Conservation (phyloP, 2,113 vertebrate species). For the Pteropus alecto region DNA sequence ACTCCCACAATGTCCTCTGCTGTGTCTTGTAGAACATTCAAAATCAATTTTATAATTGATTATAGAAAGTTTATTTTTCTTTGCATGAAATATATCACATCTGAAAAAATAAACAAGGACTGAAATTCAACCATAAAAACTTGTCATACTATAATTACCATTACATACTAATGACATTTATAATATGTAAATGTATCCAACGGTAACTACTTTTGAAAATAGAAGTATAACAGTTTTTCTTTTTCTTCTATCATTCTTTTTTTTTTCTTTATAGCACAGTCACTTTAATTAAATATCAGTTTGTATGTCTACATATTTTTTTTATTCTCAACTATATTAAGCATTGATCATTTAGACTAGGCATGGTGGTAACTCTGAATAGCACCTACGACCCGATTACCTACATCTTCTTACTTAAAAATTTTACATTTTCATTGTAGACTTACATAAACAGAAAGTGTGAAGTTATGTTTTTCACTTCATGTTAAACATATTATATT, state of each 20-base stretch:
- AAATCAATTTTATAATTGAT: neutral
- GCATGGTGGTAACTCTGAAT: neutral
- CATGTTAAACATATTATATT: neutral
- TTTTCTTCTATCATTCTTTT: neutral
- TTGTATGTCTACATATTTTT: neutral
- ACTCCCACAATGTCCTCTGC: accelerated
- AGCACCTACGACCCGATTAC: neutral
- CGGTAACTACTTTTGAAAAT: neutral
- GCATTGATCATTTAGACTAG: neutral
- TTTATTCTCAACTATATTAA: neutral
- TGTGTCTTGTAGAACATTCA: neutral
- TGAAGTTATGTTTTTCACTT: neutral
- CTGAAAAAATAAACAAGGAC: neutral
- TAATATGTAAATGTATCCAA: neutral
- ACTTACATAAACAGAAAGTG: neutral
- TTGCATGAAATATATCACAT: neutral
- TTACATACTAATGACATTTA: neutral
- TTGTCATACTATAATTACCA: neutral
- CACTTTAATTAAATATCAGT: neutral
- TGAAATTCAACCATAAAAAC: neutral
- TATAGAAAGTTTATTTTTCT: neutral
- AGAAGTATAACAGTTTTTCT: neutral
- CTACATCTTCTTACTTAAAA: neutral
- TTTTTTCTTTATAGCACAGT: neutral
- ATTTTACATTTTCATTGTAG: neutral